phyloP scores from a whole-genome alignment of 2,888 invertebrate genomes.

The Hedychridium roseum region DNA sequence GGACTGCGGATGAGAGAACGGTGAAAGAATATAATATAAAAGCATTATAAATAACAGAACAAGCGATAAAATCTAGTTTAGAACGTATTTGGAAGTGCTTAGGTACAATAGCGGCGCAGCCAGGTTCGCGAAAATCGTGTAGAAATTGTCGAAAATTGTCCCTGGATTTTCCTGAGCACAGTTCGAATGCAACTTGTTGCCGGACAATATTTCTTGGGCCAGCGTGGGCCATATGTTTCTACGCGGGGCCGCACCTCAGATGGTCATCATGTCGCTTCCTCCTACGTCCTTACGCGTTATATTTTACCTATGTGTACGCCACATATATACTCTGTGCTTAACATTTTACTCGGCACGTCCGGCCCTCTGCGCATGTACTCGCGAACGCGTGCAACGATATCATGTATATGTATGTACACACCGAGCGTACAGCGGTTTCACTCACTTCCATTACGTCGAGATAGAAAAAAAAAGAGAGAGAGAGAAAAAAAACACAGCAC shows the following conservation, averaged over 20 bases:
- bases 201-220: background rate
- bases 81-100: conserved; percentile 36
- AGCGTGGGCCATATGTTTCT: background rate
- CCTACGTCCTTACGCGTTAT: background rate
- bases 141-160: too few species aligned
- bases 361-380: background rate
- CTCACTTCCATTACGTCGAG: conserved; percentile 27
- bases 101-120: conserved; percentile 49
- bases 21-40: conserved; percentile 45
- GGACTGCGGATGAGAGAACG: conserved; percentile 28
- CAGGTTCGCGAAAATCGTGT: too few species aligned
- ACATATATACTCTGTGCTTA: background rate
- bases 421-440: conserved; percentile 4
- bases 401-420: conserved; percentile 5
- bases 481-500: conserved; percentile 41
- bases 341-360: background rate
- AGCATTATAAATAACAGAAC: conserved; percentile 43
- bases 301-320: background rate
- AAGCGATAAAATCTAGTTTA: conserved; percentile 31
- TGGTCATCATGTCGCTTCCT: background rate
- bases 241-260: background rate
- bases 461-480: too few species aligned
- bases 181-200: conserved; percentile 17
- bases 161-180: too few species aligned
- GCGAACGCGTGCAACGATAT: background rate